These are phyloP conservation scores for Chrysolina haemoptera DNA, from an alignment of 2,888 invertebrate genomes.

Conservation along the genomic window DNA sequence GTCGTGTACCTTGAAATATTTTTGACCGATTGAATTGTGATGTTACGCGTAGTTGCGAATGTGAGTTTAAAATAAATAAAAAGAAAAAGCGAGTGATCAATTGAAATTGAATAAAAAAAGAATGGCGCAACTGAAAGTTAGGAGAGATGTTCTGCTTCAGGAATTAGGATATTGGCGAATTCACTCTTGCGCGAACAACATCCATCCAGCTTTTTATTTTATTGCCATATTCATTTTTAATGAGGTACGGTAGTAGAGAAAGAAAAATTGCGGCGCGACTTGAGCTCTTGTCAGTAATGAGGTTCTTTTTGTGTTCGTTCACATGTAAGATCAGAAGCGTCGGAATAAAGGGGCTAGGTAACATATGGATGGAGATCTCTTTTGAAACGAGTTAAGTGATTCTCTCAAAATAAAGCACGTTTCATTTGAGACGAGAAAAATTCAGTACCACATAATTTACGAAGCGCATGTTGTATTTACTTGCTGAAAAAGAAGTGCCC, in stretches of 20 bases:
- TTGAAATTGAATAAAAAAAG: background rate
- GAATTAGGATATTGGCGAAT: background rate
- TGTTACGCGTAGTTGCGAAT: no score
- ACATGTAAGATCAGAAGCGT: conserved; percentile 17
- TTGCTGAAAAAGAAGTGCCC: background rate
- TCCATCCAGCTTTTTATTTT: conserved; percentile 25
- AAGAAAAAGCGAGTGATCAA: background rate
- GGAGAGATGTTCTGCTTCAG: background rate
- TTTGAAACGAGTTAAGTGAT: conserved; percentile 12
- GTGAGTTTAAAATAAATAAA: no score
- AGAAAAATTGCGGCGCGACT: conserved; percentile 25
- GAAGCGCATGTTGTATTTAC: background rate
- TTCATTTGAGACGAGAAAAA: conserved; percentile 8
- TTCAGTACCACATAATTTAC: background rate
- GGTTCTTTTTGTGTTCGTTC: conserved; percentile 24
- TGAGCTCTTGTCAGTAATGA: conserved; percentile 19
- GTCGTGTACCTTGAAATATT: no score
- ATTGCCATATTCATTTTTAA: conserved; percentile 33
- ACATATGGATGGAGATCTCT: conserved; percentile 10
- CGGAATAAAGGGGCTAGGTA: conserved; percentile 12
- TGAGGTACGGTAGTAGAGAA: conserved; percentile 19
- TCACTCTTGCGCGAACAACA: no score
- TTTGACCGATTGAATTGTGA: no score
- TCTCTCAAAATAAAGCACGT: background rate
- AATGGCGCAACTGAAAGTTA: background rate